Base-by-base conservation (phyloP, 2,113 vertebrate species). In the Nycticebus coucang region DNA sequence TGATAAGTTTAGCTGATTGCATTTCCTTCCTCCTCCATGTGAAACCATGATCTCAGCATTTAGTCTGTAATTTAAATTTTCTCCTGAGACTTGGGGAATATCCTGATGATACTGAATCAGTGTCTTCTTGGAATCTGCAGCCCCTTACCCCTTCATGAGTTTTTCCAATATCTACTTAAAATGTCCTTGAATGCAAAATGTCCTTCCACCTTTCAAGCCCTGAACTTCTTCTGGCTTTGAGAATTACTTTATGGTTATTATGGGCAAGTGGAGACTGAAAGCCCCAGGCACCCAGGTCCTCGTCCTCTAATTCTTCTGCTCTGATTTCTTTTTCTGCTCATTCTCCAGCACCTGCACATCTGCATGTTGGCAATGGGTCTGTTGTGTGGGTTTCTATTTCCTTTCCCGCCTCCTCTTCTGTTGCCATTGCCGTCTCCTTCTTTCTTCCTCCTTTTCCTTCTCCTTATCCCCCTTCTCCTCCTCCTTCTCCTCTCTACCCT, bases 401-500 rank as follows among this genome's bases (percentile, higher is more conserved):
- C 4, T 59, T 68, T 45, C 8, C 5, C 12, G 15, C 17, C 5
- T 8, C 9, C 5, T 41, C 5, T 6, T 19, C 37, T 12, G 14
- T 24, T 21, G 33, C n/a, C 22, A 22, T 24, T 21, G 33, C n/a
- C 22, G 22, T 50, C 45, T 50, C 45, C 45, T 50, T 9, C 10
- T 10, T 50, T 62, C 15, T 6, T 22, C 45, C 41, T 78, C 14
- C 18, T 5, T 8, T 26, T 37, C 18, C 33, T 30, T 14, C 45
- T 83, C 45, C 13, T 55, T 9, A 10, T 24, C n/a, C 12, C 41
- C 5, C 33, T 5, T 53, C 1, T 4, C 2, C 13, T 1, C 4
- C 3, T 8, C 5, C 24, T 5, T 17, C 7, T 35, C 37, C 55
- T 55, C 55, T 55, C 55, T 17, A 55, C 13, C 55, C 55, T 55